Conservation (phyloP, 2,113 vertebrate genomes). For the Mirounga angustirostris region DNA sequence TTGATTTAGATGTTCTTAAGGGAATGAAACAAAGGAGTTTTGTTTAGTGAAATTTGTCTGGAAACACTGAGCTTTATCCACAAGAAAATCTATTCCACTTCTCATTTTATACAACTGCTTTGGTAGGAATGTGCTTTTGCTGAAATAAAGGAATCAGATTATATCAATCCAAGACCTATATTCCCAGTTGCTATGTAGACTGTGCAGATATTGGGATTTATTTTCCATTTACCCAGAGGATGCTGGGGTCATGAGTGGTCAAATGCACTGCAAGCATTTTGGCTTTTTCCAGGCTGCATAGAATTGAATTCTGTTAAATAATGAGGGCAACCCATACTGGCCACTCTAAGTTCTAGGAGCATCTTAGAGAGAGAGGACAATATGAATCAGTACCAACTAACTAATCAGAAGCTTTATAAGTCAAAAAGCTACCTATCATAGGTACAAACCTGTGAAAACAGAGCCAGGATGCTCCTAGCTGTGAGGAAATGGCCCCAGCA, state of each 20-base stretch:
- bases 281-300: background rate
- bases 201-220: background rate
- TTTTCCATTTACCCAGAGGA: background rate
- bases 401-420: background rate
- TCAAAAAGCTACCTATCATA: background rate
- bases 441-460: background rate
- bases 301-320: background rate
- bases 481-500: background rate
- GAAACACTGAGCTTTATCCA: conserved; percentile 1
- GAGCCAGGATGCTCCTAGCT: fast-evolving
- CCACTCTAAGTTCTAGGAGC: background rate
- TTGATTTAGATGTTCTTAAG: conserved; percentile 54
- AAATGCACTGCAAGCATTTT: background rate
- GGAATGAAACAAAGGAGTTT: conserved; percentile 37
- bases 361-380: background rate
- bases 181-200: background rate
- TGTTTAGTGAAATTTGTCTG: background rate
- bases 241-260: background rate
- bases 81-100: conserved; percentile 10
- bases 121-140: background rate
- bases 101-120: background rate
- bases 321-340: background rate
- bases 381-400: background rate
- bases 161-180: background rate
- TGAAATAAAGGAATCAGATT: conserved; percentile 18